Percentiles rank a stretch among this genome's conserved stretches.
Evolutionary conservation across 2,113 vertebrate genomes (phyloP).

Genomic region (Protobothrops mucrosquamatus): DNA sequence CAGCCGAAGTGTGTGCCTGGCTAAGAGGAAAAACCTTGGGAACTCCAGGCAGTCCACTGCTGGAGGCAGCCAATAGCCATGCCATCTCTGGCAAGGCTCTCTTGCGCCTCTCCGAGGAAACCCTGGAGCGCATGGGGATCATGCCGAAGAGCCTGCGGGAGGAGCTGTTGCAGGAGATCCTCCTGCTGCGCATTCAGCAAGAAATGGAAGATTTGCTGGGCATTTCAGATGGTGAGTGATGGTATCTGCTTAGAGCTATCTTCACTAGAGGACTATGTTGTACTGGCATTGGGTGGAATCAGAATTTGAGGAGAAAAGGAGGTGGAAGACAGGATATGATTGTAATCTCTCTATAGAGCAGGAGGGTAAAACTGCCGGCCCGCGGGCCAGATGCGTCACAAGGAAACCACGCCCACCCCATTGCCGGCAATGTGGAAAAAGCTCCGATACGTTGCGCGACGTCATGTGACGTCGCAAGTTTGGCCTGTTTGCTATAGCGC

Average conservation of each 20-base stretch:
- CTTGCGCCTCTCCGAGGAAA: slow-evolving; percentile 64
- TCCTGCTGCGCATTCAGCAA: slow-evolving; percentile 69
- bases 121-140: slow-evolving; percentile 70
- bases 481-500: no score
- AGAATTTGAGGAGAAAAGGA: not conserved
- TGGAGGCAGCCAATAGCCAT: slow-evolving; percentile 64
- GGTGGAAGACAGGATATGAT: not conserved
- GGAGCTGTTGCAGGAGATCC: slow-evolving; percentile 65
- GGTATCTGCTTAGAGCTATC: not conserved
- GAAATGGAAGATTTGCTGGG: slow-evolving; percentile 69
- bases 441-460: no score
- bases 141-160: slow-evolving; percentile 47
- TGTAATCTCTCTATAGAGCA: not conserved
- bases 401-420: no score
- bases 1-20: slow-evolving; percentile 71
- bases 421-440: no score
- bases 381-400: no score
- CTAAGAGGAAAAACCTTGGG: slow-evolving; percentile 52
- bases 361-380: not conserved
- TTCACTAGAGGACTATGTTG: not conserved
- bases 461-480: no score
- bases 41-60: slow-evolving; percentile 38
- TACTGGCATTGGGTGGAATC: not conserved
- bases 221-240: slow-evolving; percentile 36
- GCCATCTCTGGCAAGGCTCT: slow-evolving; percentile 67